Percentiles rank a stretch among this genome's conserved stretches.
phyloP scores from a whole-genome alignment of 2,113 vertebrate genomes.

The Archocentrus centrarchus region DNA sequence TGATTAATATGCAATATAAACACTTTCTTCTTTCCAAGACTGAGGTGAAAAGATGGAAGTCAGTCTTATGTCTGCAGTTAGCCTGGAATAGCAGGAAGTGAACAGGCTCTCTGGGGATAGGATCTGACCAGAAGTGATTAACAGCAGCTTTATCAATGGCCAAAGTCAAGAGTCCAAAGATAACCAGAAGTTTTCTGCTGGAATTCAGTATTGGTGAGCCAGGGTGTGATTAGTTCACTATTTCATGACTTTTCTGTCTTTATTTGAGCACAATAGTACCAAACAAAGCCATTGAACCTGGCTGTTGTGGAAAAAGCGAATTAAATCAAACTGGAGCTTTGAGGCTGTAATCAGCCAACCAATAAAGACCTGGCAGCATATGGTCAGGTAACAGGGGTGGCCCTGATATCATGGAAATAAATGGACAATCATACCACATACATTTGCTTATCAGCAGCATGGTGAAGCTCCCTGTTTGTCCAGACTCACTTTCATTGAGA shows the following conservation, averaged over 20 bases:
- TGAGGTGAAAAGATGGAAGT: background rate
- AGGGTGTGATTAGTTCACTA: background rate
- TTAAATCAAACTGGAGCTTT: background rate
- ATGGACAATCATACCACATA: background rate
- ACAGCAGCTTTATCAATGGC: rapidly evolving
- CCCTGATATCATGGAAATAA: background rate
- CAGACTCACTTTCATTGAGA: too few species aligned
- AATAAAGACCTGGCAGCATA: background rate
- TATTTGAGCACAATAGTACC: background rate
- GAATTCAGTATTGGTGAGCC: background rate
- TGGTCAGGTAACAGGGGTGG: rapidly evolving
- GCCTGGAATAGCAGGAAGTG: background rate
- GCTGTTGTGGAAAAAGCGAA: background rate
- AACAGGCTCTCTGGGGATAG: background rate
- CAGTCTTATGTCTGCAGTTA: background rate
- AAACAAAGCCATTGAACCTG: background rate
- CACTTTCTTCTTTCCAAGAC: background rate
- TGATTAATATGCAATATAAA: background rate
- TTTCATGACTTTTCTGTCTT: background rate
- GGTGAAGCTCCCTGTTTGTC: background rate
- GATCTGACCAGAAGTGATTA: background rate
- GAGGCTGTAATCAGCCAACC: background rate
- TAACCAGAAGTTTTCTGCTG: background rate
- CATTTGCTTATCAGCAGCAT: too few species aligned
- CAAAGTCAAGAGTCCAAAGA: background rate